Evolutionary conservation across 2,113 vertebrate genomes (phyloP).

Genomic region (Lontra canadensis): DNA sequence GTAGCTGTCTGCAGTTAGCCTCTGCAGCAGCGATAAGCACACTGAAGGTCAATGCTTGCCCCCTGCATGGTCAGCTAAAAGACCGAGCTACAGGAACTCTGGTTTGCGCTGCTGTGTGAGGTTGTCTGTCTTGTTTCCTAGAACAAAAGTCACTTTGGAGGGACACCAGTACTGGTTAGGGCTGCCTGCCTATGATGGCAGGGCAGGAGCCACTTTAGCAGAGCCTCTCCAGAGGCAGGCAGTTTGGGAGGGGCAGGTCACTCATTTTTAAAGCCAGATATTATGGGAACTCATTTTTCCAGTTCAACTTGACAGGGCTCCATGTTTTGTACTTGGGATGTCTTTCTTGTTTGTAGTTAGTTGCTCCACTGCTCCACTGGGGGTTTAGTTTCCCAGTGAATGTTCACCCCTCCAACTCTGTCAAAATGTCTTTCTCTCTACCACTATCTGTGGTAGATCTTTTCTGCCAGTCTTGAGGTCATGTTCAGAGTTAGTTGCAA

Average conservation of each 20-base stretch:
- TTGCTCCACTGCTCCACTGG: background rate
- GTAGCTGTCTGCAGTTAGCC: background rate
- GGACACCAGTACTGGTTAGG: background rate
- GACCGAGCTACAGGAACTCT: background rate
- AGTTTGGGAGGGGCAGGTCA: background rate
- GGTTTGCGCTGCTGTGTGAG: background rate
- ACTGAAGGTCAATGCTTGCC: background rate
- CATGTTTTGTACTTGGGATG: background rate
- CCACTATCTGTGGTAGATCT: background rate
- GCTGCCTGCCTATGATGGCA: background rate
- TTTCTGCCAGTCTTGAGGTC: background rate
- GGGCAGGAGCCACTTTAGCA: background rate
- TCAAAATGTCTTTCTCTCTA: background rate
- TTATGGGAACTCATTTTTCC: background rate
- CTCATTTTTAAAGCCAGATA: background rate
- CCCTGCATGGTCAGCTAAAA: background rate
- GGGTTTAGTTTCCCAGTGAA: background rate
- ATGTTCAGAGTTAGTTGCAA: background rate
- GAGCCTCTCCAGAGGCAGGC: background rate
- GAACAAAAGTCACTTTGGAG: background rate
- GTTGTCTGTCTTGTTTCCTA: background rate
- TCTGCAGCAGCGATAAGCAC: background rate
- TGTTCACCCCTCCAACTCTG: background rate
- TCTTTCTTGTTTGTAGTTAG: background rate
- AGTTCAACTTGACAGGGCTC: background rate